Base-by-base conservation (phyloP, 2,113 vertebrate genomes). In the Tychaedon coryphoeus region DNA sequence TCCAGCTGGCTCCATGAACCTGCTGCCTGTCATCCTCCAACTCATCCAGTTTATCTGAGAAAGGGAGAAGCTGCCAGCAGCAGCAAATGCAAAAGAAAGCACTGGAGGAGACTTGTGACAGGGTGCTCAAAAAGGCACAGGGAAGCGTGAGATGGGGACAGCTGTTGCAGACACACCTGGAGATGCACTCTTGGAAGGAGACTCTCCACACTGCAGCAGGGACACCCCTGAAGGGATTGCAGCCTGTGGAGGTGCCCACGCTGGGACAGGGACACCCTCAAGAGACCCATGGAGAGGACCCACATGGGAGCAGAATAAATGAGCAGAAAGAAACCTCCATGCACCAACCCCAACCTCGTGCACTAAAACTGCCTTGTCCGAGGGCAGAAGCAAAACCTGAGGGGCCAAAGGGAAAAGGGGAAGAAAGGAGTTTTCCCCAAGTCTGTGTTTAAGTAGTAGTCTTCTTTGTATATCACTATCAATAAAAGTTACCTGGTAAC, bases 201-300 rank as follows among this genome's bases (percentile, higher is more conserved):
- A 38, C 19, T 69, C 47, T 67, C 26, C 51, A 42, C 19, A 25
- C 14, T 18, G 20, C 11, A 75, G 51, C 28, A 79, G 40, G 23
- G 33, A 58, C 25, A 45, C 1, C 16, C 12, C 47, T 66, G 48
- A 72, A 16, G 9, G 12, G 10, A 34, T 54, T 17, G 12, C 1
- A 1, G 51, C 42, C 56, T 48, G 8, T 36, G 36, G 10, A 79
- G 26, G 8, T 67, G 53, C 36, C 62, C 33, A n/a, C 0, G 0
- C 11, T 14, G n/a, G 10, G 15, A n/a, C 31, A 71, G 12, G 45
- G 31, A 67, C 28, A 75, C 5, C 24, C 38, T 0, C 53, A n/a
- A 81, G 50, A 34, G 7, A 5, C 26, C 38, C 1, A 1, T 5
- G n/a, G 45, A 64, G 23, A 15, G 5, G 19, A 54, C 7, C 14